Evolutionary conservation across 2,888 invertebrate genomes (phyloP).

Genomic region (Lordiphosa andalusiaca): DNA sequence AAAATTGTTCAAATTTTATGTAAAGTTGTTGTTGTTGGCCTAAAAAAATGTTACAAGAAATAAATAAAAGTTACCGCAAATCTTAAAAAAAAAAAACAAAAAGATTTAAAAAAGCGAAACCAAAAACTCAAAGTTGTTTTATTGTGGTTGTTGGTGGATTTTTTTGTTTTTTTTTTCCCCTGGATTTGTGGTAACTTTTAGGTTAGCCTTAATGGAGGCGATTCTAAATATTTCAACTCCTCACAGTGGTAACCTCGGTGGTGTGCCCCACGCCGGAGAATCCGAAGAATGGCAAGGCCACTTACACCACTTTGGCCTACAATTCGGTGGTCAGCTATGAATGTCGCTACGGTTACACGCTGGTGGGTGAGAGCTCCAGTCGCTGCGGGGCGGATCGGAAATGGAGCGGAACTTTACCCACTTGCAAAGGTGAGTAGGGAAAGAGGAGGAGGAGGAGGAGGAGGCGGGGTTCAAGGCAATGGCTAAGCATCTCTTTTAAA

Average conservation of each 20-base stretch:
- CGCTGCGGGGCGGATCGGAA: conserved; percentile 96
- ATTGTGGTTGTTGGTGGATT: conserved; percentile 42
- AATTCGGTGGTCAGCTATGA: conserved; percentile 97
- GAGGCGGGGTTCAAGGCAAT: neutral
- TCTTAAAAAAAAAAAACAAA: conserved; percentile 52
- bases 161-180: conserved; percentile 17
- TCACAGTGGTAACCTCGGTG: conserved; percentile 91
- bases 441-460: too few species aligned
- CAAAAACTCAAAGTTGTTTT: conserved; percentile 62
- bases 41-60: conserved; percentile 55
- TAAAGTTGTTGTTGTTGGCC: conserved; percentile 70
- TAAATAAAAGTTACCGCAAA: conserved; percentile 79
- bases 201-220: neutral
- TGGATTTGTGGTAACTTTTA: conserved; percentile 73
- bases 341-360: conserved; percentile 95
- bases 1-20: conserved; percentile 65
- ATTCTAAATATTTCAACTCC: conserved; percentile 7
- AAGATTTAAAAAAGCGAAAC: conserved; percentile 22
- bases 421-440: conserved; percentile 89
- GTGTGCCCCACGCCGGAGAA: conserved; percentile 95
- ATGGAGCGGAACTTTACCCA: conserved; percentile 96
- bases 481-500: conserved; percentile 71
- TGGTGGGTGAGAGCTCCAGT: conserved; percentile 93
- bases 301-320: conserved; percentile 95
- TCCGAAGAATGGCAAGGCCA: conserved; percentile 94